phyloP scores from a whole-genome alignment of 2,797 vertebrate genomes.

The Enoplosus armatus region DNA sequence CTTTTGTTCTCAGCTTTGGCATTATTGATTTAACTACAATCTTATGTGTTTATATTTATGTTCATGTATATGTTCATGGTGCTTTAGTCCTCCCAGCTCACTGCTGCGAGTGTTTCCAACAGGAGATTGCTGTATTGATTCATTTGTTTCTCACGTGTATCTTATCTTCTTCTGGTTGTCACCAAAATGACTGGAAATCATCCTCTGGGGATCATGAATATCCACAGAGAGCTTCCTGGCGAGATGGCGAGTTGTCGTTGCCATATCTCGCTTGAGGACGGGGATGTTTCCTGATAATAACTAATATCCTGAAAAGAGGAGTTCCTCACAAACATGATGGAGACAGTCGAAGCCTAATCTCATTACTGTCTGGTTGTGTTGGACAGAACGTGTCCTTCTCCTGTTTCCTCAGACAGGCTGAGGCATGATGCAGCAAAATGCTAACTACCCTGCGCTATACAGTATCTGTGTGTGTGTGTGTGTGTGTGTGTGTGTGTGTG shows the following conservation, averaged over 20 bases:
- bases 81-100: no score
- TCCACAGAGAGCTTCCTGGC: background rate
- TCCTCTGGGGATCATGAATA: background rate
- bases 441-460: constrained; percentile 45
- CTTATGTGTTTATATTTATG: no score
- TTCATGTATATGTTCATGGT: no score
- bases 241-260: background rate
- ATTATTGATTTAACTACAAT: no score
- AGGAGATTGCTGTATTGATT: no score
- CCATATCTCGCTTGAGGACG: background rate
- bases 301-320: background rate
- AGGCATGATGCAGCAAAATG: constrained; percentile 74
- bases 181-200: background rate
- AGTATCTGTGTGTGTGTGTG: constrained; percentile 30
- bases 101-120: no score
- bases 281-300: background rate
- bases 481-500: constrained; percentile 33
- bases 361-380: background rate
- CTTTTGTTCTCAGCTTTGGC: no score
- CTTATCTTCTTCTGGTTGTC: background rate
- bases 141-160: no score
- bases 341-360: background rate
- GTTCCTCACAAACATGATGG: background rate
- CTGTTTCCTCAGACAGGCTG: constrained; percentile 29
- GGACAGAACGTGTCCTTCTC: constrained; percentile 25